Conservation (phyloP, 2,113 vertebrate species). For the Cnemophilus loriae region DNA sequence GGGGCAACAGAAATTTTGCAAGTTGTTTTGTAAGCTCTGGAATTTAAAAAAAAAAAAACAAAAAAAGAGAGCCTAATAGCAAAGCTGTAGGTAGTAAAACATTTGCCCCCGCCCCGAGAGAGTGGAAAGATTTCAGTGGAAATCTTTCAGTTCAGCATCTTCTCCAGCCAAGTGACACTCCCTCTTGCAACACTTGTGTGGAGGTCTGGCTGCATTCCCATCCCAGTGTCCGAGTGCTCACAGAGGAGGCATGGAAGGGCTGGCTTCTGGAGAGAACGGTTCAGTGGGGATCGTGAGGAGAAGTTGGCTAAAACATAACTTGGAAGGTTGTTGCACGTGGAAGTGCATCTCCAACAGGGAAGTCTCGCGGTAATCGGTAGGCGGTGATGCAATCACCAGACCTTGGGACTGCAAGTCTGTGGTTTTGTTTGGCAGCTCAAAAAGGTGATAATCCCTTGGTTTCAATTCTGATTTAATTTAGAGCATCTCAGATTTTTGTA, state of each 20-base stretch:
- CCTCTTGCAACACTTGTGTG: neutral
- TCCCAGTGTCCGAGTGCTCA: neutral
- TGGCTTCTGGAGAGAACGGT: neutral
- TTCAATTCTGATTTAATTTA: neutral
- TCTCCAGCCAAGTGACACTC: neutral
- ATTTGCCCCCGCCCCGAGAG: neutral
- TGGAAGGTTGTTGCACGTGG: rapidly evolving
- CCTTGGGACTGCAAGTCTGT: neutral
- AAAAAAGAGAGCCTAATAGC: neutral
- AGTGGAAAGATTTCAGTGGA: neutral
- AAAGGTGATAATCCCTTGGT: neutral
- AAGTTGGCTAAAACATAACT: neutral
- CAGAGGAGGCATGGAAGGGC: neutral
- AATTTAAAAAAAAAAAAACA: neutral
- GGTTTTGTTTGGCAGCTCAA: neutral
- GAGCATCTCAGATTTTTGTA: neutral
- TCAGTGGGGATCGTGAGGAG: neutral
- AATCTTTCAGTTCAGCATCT: neutral
- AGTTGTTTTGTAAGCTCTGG: conserved; percentile 35
- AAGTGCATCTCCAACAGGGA: neutral
- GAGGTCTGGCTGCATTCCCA: neutral
- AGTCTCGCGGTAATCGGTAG: neutral
- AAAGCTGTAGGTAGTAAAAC: conserved; percentile 10
- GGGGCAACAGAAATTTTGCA: conserved; percentile 43
- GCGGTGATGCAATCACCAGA: neutral